phyloP scores from a whole-genome alignment of 2,888 invertebrate species.

The Cheilosia variabilis region DNA sequence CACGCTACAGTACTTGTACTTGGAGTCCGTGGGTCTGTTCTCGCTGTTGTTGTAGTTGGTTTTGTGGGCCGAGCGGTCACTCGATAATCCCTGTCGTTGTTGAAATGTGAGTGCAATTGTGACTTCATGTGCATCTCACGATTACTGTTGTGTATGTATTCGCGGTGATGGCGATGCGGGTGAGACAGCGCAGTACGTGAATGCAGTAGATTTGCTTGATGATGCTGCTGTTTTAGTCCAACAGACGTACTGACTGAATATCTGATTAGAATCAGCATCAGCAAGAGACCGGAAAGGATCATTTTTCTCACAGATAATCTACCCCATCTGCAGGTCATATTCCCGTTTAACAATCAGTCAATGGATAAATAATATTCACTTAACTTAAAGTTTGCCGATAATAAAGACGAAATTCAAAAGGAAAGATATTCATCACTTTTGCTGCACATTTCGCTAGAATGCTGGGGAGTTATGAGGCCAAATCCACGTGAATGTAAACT shows the following conservation, averaged over 20 bases:
- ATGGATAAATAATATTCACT: constrained; percentile 3
- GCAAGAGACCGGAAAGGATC: constrained; percentile 49
- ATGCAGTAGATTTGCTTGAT: constrained; percentile 24
- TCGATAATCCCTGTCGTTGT: constrained; percentile 45
- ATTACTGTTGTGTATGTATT: constrained; percentile 40
- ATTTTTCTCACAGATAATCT: constrained; percentile 46
- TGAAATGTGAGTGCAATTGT: constrained; percentile 29
- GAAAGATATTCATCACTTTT: constrained; percentile 20
- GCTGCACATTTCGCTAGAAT: constrained; percentile 8
- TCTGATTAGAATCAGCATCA: constrained; percentile 52
- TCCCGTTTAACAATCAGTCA: constrained; percentile 33
- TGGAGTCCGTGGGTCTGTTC: constrained; percentile 8
- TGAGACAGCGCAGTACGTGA: constrained; percentile 21
- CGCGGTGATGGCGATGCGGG: constrained; percentile 59
- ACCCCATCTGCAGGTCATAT: constrained; percentile 62
- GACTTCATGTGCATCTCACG: constrained; percentile 64
- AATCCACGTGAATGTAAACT: constrained; percentile 18
- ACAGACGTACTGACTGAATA: constrained; percentile 35
- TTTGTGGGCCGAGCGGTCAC: background rate
- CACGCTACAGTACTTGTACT: constrained; percentile 8
- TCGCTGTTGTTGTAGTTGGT: constrained; percentile 20
- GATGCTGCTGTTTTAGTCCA: constrained; percentile 28
- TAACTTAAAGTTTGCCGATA: constrained; percentile 1
- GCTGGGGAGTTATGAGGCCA: constrained; percentile 22
- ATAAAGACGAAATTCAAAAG: constrained; percentile 1